phyloP scores from a whole-genome alignment of 2,797 vertebrate species.

The Graptemys geographica region DNA sequence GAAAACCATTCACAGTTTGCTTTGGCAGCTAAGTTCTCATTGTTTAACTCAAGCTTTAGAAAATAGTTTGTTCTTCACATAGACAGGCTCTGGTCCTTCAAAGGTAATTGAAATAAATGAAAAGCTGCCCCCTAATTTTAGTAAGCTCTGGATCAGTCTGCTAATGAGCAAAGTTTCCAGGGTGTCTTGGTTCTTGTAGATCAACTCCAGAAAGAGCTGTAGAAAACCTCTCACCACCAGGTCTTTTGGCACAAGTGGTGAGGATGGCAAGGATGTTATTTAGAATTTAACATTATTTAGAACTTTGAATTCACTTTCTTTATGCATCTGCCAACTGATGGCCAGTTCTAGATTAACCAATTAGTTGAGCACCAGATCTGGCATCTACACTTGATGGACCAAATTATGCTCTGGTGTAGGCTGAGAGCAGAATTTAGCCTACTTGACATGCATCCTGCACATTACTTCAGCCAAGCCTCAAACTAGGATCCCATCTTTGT shows the following conservation, averaged over 20 bases:
- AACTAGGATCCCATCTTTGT: neutral
- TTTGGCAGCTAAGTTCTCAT: neutral
- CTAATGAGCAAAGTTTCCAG: neutral
- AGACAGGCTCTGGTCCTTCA: neutral
- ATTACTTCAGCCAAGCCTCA: neutral
- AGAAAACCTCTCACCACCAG: neutral
- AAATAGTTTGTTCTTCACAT: neutral
- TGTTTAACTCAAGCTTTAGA: neutral
- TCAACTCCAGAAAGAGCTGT: neutral
- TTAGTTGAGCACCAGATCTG: neutral
- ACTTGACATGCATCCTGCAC: neutral
- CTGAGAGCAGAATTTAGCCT: neutral
- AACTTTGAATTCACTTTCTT: neutral
- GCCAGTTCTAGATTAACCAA: neutral
- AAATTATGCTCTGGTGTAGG: neutral
- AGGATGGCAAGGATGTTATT: neutral
- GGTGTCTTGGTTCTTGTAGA: neutral
- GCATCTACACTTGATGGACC: neutral
- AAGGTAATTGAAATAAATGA: neutral
- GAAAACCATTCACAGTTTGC: neutral
- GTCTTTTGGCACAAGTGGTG: neutral
- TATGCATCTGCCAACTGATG: neutral
- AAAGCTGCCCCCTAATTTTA: neutral
- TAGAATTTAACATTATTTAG: neutral
- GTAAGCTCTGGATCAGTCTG: neutral